phyloP scores from a whole-genome alignment of 2,113 vertebrate species.

The Amblyopsis rosae region DNA sequence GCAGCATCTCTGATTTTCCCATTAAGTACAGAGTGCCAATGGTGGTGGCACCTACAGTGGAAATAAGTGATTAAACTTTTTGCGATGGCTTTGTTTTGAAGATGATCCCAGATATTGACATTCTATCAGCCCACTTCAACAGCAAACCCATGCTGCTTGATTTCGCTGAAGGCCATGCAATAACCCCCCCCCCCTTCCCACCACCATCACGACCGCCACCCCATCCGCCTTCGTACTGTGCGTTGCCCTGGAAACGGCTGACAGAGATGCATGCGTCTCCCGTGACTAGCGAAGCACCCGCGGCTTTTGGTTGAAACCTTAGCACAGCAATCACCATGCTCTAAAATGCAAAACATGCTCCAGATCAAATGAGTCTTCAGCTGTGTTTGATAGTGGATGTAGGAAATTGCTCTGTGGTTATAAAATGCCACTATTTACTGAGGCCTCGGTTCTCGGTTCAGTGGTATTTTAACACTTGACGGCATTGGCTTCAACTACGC shows the following conservation, averaged over 20 bases:
- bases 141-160: slow-evolving; percentile 20
- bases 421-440: too few relatives aligned
- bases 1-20: too few relatives aligned
- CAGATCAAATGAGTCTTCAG: too few relatives aligned
- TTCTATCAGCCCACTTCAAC: slow-evolving; percentile 38
- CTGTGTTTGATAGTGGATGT: too few relatives aligned
- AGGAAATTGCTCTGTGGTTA: too few relatives aligned
- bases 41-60: neutral
- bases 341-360: neutral
- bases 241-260: slow-evolving; percentile 38
- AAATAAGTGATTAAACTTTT: slow-evolving; percentile 62
- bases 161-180: slow-evolving; percentile 24
- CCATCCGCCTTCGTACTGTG: slow-evolving; percentile 26
- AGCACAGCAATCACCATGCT: neutral
- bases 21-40: neutral
- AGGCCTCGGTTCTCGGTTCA: too few relatives aligned
- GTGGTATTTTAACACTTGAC: slow-evolving; percentile 18
- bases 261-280: slow-evolving; percentile 29
- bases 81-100: slow-evolving; percentile 1
- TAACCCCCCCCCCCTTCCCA: slow-evolving; percentile 1
- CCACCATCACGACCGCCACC: slow-evolving; percentile 3
- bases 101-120: slow-evolving; percentile 37
- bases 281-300: slow-evolving; percentile 16
- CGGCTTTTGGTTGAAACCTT: slow-evolving; percentile 1
- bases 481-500: slow-evolving; percentile 21